These are phyloP conservation scores for Geotrypetes seraphini DNA, from an alignment of 2,797 vertebrate species.

Conservation along the genomic window DNA sequence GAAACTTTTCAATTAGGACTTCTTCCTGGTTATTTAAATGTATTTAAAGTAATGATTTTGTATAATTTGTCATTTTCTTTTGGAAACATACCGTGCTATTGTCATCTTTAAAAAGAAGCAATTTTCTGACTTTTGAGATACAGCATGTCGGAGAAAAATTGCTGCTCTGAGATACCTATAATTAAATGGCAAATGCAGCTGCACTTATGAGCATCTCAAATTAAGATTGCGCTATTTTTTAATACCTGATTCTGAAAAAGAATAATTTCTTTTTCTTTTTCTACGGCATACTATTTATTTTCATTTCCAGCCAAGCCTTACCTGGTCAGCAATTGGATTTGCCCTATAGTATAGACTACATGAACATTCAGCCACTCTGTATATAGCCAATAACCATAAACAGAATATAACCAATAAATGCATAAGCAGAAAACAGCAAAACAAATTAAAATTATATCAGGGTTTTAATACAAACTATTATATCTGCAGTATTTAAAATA, in stretches of 20 bases:
- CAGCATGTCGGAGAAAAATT: constrained; percentile 92
- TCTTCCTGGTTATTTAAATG: constrained; percentile 66
- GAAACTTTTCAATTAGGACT: constrained; percentile 60
- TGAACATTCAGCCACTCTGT: too few species aligned
- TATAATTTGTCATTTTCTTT: constrained; percentile 79
- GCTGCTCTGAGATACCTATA: constrained; percentile 83
- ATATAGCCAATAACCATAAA: too few species aligned
- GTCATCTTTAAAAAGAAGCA: constrained; percentile 93
- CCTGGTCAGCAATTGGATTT: too few species aligned
- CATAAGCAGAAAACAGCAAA: too few species aligned
- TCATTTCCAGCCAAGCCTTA: constrained; percentile 9
- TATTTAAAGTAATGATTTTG: constrained; percentile 76
- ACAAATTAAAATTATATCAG: too few species aligned
- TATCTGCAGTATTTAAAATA: too few species aligned
- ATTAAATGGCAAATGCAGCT: constrained; percentile 95
- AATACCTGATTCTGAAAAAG: constrained; percentile 60
- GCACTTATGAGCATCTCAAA: constrained; percentile 73
- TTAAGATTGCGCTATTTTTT: constrained; percentile 76
- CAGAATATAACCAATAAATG: too few species aligned
- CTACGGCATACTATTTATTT: constrained; percentile 30
- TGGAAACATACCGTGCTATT: constrained; percentile 91
- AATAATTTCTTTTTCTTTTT: constrained; percentile 34
- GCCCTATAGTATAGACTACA: too few species aligned
- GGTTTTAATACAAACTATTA: too few species aligned
- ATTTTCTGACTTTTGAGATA: constrained; percentile 97